Evolutionary conservation across 2,113 vertebrate genomes (phyloP).

Genomic region (Scartelaos histophorus): DNA sequence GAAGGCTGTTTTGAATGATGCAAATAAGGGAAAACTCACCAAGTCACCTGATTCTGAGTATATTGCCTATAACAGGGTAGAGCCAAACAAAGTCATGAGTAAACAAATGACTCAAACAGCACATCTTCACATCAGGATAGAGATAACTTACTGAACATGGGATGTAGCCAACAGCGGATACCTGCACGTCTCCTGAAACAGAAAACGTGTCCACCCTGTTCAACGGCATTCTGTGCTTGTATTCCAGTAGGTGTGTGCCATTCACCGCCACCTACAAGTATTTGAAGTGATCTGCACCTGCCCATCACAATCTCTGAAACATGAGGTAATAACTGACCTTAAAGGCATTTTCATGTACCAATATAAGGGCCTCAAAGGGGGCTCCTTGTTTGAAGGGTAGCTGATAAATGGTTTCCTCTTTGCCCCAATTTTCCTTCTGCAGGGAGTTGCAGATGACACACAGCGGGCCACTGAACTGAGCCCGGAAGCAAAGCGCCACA

Average conservation of each 20-base stretch:
- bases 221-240: constrained; percentile 84
- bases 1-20: not conserved
- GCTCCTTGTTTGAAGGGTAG: constrained; percentile 88
- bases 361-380: constrained; percentile 87
- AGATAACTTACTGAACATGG: constrained; percentile 80
- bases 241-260: constrained; percentile 85
- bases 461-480: constrained; percentile 83
- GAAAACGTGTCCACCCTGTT: constrained; percentile 87
- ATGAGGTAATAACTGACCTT: constrained; percentile 78
- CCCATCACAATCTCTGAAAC: not conserved
- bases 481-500: constrained; percentile 90
- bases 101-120: not conserved
- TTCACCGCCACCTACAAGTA: constrained; percentile 88
- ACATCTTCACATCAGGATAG: not conserved
- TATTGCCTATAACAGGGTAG: constrained; percentile 66
- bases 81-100: constrained; percentile 4
- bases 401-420: constrained; percentile 84
- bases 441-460: constrained; percentile 89
- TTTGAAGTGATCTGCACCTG: not conserved
- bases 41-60: constrained; percentile 79
- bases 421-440: constrained; percentile 84
- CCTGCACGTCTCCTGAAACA: constrained; percentile 85
- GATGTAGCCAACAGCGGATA: constrained; percentile 83
- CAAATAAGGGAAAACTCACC: constrained; percentile 66
- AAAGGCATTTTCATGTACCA: constrained; percentile 85